Base-by-base conservation (phyloP, 1,140 invertebrate genomes). In the Megalopta genalis region DNA sequence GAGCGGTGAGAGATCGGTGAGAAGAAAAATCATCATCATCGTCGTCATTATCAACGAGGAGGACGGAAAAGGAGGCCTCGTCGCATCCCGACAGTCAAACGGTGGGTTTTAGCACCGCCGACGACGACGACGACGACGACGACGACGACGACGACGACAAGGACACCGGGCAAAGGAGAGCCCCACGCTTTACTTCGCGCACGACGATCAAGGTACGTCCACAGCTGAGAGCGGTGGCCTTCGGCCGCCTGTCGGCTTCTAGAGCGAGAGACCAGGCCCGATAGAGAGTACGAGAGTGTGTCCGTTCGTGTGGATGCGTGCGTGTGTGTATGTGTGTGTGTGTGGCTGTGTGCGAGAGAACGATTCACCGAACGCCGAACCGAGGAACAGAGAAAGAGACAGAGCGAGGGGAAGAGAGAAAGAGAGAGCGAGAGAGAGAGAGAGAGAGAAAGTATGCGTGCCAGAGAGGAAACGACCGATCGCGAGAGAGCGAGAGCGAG, bases 121-220 rank as follows among this genome's bases (percentile, higher is more conserved):
- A 83, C 85, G 80, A 70, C 84, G 74, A 80, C 84, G 83, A 86
- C 76, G 85, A 83, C 85, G 80, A 73, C 81, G 74, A 83, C 85
- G 83, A 83, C 85, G 80, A 73, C 81, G 74, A 83, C 85, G 83
- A 83, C 85, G 80, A 73, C 81, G 74, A 83, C 85, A 86, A 86
- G 85, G 85, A 86, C 85, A 79, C 84, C 84, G 52, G 83, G 83
- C 77, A 77, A 86, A 86, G 77, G 71, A 83, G 81, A 83, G 81
- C 81, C 67, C 74, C 77, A 83, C 81, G 81, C 84, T 86, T 86
- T 80, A 81, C 85, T 86, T 86, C 74, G 85, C 84, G 84, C 63
- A 71, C 68, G 81, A 86, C 85, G 84, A 86, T 86, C 85, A 86
- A 86, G 85, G 85, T 86, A 86, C 81, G 85, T 86, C 70, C 81